phyloP scores from a whole-genome alignment of 2,797 vertebrate genomes.

The Spea hammondii region DNA sequence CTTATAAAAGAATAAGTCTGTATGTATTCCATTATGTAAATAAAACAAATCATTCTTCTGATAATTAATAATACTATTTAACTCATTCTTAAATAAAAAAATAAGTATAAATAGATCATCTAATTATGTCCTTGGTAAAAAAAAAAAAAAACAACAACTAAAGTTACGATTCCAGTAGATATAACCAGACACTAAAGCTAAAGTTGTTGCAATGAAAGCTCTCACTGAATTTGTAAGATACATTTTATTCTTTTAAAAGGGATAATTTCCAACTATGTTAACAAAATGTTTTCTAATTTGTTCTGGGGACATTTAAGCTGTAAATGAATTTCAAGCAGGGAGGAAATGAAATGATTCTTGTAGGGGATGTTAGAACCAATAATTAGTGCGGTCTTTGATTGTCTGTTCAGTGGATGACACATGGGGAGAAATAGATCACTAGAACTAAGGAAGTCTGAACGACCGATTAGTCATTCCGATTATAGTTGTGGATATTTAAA shows the following conservation, averaged over 20 bases:
- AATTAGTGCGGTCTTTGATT: neutral
- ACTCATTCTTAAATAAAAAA: too few species aligned
- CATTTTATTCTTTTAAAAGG: neutral
- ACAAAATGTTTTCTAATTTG: neutral
- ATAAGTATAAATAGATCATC: too few species aligned
- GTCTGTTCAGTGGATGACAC: neutral
- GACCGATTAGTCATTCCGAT: neutral
- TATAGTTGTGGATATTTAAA: too few species aligned
- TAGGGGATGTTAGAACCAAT: neutral
- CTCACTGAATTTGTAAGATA: neutral
- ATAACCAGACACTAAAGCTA: too few species aligned
- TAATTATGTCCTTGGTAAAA: too few species aligned
- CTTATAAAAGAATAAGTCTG: too few species aligned
- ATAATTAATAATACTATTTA: too few species aligned
- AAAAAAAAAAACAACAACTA: too few species aligned
- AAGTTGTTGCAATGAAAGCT: too few species aligned
- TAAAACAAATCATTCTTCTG: too few species aligned
- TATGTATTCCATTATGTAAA: too few species aligned
- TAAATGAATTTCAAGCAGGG: conserved; percentile 6
- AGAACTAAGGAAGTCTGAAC: neutral
- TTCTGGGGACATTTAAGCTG: neutral
- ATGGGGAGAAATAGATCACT: neutral
- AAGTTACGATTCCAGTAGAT: too few species aligned
- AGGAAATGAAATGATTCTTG: neutral
- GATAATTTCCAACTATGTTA: neutral